Evolutionary conservation across 2,113 vertebrate species (phyloP).

Genomic region (Budorcas taxicolor): DNA sequence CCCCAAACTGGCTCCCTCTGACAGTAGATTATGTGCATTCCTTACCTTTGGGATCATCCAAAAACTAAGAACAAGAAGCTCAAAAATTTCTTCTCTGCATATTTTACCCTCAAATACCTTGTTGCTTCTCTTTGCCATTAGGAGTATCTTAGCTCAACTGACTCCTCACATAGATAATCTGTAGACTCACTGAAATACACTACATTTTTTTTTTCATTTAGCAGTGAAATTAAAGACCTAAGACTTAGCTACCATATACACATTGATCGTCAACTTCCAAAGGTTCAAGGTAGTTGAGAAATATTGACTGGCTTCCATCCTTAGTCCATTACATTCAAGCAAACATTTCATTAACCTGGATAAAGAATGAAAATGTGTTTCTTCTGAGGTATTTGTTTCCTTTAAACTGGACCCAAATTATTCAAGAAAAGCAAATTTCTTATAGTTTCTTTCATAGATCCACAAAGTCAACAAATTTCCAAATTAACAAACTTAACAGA

Average conservation of each 20-base stretch:
- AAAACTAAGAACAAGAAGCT: neutral
- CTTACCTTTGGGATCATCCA: constrained; percentile 38
- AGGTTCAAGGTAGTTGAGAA: neutral
- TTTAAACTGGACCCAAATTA: neutral
- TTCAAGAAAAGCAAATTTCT: neutral
- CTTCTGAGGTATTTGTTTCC: neutral
- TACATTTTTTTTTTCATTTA: constrained; percentile 39
- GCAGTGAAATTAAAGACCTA: constrained; percentile 50
- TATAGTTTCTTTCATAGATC: neutral
- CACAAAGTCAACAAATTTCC: neutral
- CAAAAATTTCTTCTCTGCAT: neutral
- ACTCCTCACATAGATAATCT: neutral
- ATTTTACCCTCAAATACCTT: neutral
- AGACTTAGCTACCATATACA: neutral
- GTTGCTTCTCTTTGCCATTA: fast-evolving
- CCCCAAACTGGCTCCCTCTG: neutral
- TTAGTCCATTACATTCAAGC: neutral
- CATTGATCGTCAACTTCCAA: neutral
- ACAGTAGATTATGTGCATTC: fast-evolving
- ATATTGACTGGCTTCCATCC: neutral
- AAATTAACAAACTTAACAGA: neutral
- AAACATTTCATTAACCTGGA: neutral
- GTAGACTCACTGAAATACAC: neutral
- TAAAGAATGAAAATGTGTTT: neutral
- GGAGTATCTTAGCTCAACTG: neutral